Conservation (phyloP, 2,113 vertebrate genomes). For the Tupaia chinensis region DNA sequence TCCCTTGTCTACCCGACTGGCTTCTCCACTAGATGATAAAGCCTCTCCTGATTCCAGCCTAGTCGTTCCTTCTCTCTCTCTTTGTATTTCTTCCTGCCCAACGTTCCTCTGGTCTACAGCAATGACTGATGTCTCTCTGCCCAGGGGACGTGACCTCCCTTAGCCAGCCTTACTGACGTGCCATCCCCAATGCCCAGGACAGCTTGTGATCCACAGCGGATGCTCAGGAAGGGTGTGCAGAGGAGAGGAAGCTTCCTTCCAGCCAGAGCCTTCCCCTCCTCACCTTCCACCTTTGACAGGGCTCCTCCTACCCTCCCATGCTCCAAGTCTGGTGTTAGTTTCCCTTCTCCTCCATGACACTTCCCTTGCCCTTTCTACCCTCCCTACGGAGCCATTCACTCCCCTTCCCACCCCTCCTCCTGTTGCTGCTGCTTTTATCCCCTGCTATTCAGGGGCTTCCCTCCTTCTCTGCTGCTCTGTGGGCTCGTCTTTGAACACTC, state of each 20-base stretch:
- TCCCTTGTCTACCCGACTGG: neutral
- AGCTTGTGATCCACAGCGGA: neutral
- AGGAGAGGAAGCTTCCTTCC: neutral
- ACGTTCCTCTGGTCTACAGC: neutral
- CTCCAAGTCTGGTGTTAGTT: neutral
- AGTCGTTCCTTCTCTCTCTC: neutral
- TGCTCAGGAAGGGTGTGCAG: neutral
- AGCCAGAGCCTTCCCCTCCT: accelerated
- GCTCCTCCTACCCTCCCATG: neutral
- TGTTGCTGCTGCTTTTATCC: neutral
- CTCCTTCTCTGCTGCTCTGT: neutral
- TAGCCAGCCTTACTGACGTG: neutral
- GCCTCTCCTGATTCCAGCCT: neutral
- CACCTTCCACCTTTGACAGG: neutral
- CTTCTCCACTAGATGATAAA: neutral
- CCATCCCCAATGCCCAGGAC: neutral
- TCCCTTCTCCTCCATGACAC: neutral
- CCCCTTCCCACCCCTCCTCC: neutral
- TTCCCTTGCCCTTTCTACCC: neutral
- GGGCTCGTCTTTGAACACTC: neutral
- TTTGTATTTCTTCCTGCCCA: neutral
- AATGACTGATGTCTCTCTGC: neutral
- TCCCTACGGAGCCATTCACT: neutral
- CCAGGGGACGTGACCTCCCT: neutral
- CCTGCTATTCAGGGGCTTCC: too few relatives aligned